These are phyloP conservation scores for Saimiri boliviensis DNA, from an alignment of 2,113 vertebrate genomes.

Conservation along the genomic window DNA sequence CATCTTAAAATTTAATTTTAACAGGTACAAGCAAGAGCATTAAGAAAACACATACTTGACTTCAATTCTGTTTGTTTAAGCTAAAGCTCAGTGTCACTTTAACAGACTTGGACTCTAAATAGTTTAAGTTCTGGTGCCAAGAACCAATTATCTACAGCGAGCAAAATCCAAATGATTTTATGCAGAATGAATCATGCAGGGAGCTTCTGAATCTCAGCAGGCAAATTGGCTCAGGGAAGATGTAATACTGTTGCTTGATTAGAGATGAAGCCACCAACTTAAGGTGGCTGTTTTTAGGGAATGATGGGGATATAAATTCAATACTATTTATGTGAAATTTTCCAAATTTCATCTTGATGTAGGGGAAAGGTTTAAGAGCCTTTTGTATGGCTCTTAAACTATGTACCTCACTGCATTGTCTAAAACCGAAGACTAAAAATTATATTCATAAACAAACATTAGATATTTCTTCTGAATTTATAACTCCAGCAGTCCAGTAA, in stretches of 20 bases:
- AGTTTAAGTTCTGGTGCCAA: constrained; percentile 69
- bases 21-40: neutral
- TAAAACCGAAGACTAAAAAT: neutral
- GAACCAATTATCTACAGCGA: constrained; percentile 70
- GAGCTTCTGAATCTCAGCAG: constrained; percentile 22
- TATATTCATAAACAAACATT: neutral
- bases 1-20: constrained; percentile 40
- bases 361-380: neutral
- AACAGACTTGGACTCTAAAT: constrained; percentile 67
- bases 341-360: neutral
- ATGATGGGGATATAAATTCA: neutral
- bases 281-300: constrained; percentile 1
- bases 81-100: constrained; percentile 61
- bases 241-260: constrained; percentile 48
- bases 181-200: constrained; percentile 45
- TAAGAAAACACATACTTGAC: constrained; percentile 46
- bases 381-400: neutral
- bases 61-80: constrained; percentile 68
- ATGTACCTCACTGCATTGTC: neutral
- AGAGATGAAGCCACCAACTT: constrained; percentile 17
- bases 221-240: constrained; percentile 46
- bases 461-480: neutral
- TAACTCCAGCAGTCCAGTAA: neutral
- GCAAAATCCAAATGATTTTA: constrained; percentile 56
- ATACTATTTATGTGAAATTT: constrained; percentile 12